Base-by-base conservation (phyloP, 2,888 invertebrate species). In the Heliconius hortense region DNA sequence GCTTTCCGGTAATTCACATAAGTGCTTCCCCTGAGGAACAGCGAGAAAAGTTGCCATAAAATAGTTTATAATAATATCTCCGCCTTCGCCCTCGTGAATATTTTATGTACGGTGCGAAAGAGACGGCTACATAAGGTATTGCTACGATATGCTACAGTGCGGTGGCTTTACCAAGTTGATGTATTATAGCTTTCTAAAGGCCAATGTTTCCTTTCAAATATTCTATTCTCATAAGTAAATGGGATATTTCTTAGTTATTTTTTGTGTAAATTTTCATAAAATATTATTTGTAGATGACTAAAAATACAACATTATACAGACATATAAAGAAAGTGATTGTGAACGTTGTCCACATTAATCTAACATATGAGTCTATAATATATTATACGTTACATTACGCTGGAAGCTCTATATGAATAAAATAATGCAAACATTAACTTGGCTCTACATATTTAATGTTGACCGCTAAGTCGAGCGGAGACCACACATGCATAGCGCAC, bases 11-110 rank as follows among this genome's bases (percentile, higher is more conserved):
- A 80, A 81, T 82, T 81, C 81, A 82, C 77, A 77, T 76, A 77
- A 84, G 82, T 82, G 83, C 78, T 74, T 75, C 79, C 81, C 79
- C 72, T 56, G 79, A 80, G 81, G 79, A 78, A 76, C 74, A 79
- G 73, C 78, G 81, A 81, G 84, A 80, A 83, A 84, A 85, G 80
- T 86, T 83, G 78, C 81, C 78, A 82, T 83, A 81, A 83, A 86
- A 87, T 87, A 86, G 86, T 87, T 86, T 82, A 83, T 84, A 83
- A 84, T 85, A 85, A 85, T 85, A 86, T 85, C 83, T 83, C 81
- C 79, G 80, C 82, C 79, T 81, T 82, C 82, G 79, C 83, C 82
- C 80, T 81, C 74, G 81, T 89, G 87, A 88, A 89, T 88, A 89
- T 88, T 89, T 89, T 85, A 88, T 81, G 75, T 28, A 67, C 66